Percentiles rank a stretch among this genome's conserved stretches.
phyloP scores from a whole-genome alignment of 2,113 vertebrate species.

The Amazona vittata region DNA sequence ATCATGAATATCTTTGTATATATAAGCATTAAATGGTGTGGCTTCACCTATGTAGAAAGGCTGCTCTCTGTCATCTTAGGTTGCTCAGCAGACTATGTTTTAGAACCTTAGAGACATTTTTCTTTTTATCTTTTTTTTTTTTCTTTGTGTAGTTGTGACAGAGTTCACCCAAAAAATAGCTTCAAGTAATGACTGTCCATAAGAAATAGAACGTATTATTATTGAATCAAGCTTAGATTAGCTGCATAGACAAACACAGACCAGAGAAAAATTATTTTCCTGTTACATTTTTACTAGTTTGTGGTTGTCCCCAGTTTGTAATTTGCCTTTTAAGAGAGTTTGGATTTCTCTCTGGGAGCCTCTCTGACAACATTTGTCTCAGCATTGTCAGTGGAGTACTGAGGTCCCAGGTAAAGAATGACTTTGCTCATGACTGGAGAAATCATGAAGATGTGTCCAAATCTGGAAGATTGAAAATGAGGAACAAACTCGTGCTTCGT shows the following conservation, averaged over 20 bases:
- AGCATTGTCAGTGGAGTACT: not conserved
- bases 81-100: not conserved
- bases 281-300: constrained; percentile 41
- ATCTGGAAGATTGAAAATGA: not conserved
- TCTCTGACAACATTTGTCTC: not conserved
- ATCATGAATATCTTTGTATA: not conserved
- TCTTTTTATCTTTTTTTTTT: not conserved
- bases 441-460: not conserved
- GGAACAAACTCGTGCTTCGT: not conserved
- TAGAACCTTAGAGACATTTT: not conserved
- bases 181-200: not conserved
- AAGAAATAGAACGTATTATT: not conserved
- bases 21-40: not conserved
- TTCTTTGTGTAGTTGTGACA: not conserved
- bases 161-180: not conserved
- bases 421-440: not conserved
- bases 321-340: constrained; percentile 33
- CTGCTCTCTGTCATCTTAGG: not conserved
- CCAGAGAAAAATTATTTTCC: constrained; percentile 38
- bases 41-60: not conserved
- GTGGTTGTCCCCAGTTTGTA: constrained; percentile 23
- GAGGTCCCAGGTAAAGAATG: not conserved
- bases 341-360: not conserved
- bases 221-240: constrained; percentile 36
- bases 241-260: constrained; percentile 18